Percentiles rank a stretch among this genome's conserved stretches.
phyloP scores from a whole-genome alignment of 1,140 invertebrate species.

The Cydia fagiglandana region DNA sequence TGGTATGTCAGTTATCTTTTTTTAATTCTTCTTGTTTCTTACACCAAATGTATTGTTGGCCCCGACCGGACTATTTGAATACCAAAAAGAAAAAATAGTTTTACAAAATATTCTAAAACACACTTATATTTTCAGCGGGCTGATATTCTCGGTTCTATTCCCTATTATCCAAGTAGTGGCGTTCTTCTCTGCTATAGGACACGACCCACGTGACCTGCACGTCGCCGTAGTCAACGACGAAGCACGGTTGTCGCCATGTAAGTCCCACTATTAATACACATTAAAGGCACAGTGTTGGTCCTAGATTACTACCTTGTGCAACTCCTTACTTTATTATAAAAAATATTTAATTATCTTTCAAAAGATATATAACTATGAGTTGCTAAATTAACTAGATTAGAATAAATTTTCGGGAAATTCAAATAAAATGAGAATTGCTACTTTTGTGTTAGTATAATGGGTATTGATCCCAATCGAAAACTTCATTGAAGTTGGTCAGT shows the following conservation, averaged over 20 bases:
- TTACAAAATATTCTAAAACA: too few species aligned
- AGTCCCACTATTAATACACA: slow-evolving; percentile 39
- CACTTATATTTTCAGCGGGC: slow-evolving; percentile 80
- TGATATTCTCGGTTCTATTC: slow-evolving; percentile 89
- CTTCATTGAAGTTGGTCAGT: too few species aligned
- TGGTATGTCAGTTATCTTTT: too few species aligned
- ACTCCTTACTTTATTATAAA: neutral
- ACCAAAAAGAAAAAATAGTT: too few species aligned
- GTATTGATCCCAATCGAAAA: neutral
- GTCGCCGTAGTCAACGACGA: slow-evolving; percentile 90
- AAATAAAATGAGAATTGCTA: too few species aligned
- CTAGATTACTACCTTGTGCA: neutral
- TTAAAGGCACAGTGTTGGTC: neutral
- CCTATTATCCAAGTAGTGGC: slow-evolving; percentile 89
- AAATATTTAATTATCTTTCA: neutral
- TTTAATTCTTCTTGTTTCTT: too few species aligned
- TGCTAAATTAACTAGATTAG: too few species aligned
- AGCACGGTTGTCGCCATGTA: slow-evolving; percentile 67
- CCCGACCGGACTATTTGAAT: too few species aligned
- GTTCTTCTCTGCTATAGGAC: slow-evolving; percentile 90
- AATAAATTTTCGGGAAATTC: too few species aligned
- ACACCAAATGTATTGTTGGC: too few species aligned
- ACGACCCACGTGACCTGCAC: slow-evolving; percentile 85
- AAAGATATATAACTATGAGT: too few species aligned
- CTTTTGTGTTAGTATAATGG: too few species aligned